Evolutionary conservation across 2,797 vertebrate genomes (phyloP).

Genomic region (Lagodon rhomboides): DNA sequence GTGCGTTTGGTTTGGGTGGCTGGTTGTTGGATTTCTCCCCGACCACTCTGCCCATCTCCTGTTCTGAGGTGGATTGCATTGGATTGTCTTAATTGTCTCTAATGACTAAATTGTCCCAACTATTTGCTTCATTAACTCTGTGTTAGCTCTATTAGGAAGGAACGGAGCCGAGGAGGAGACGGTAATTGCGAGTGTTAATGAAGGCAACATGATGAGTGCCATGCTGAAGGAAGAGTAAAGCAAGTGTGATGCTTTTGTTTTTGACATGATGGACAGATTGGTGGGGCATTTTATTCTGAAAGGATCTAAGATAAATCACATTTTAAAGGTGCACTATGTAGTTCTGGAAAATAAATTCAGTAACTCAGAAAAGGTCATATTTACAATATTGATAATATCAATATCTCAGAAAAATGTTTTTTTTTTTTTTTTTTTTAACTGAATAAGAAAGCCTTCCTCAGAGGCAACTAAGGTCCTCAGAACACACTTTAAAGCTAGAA

Average conservation of each 20-base stretch:
- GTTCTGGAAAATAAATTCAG: too few relatives aligned
- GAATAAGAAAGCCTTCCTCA: too few relatives aligned
- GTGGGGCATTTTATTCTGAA: slow-evolving; percentile 22
- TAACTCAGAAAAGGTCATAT: too few relatives aligned
- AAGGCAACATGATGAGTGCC: slow-evolving; percentile 60
- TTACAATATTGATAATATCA: too few relatives aligned
- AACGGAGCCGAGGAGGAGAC: slow-evolving; percentile 68
- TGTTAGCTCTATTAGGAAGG: slow-evolving; percentile 81
- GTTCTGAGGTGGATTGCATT: slow-evolving; percentile 74
- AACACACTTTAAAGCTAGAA: too few relatives aligned
- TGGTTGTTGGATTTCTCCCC: slow-evolving; percentile 55
- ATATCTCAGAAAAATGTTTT: too few relatives aligned
- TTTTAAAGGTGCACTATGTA: not conserved
- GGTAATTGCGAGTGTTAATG: slow-evolving; percentile 80
- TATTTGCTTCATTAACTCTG: slow-evolving; percentile 85
- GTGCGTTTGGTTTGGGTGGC: slow-evolving; percentile 56
- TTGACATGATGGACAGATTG: slow-evolving; percentile 26
- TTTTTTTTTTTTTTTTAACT: too few relatives aligned
- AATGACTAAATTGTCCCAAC: slow-evolving; percentile 86
- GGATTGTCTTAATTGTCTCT: slow-evolving; percentile 85
- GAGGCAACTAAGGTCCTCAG: too few relatives aligned
- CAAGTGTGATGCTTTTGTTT: slow-evolving; percentile 5
- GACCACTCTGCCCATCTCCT: slow-evolving; percentile 47
- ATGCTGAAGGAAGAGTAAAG: slow-evolving; percentile 40
- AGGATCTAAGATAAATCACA: not conserved